A percentile compares a stretch with the other conserved stretches of the same genome.
Conservation (phyloP, 2,113 vertebrate genomes). For the Siniperca chuatsi region DNA sequence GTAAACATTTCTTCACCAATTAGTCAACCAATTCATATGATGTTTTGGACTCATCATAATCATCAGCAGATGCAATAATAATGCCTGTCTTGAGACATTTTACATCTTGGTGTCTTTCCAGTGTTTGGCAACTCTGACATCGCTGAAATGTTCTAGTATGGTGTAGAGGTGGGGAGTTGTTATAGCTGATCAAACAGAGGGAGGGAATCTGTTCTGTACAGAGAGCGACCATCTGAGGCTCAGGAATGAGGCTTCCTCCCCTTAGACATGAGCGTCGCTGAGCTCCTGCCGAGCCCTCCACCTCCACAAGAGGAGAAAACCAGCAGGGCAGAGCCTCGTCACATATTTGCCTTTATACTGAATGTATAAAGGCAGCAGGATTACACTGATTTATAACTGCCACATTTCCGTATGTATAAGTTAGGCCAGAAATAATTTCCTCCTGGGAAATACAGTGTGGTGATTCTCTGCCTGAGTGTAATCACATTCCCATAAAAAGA, state of each 20-base stretch:
- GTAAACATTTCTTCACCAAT: neutral
- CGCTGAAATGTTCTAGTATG: neutral
- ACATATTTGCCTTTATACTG: conserved; percentile 27
- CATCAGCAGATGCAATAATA: neutral
- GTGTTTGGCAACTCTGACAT: conserved; percentile 22
- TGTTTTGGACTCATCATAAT: conserved; percentile 1
- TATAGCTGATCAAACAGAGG: conserved; percentile 56
- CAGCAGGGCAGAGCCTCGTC: conserved; percentile 51
- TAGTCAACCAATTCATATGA: neutral
- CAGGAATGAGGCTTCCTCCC: conserved; percentile 36
- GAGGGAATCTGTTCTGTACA: conserved; percentile 42
- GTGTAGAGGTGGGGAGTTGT: conserved; percentile 21
- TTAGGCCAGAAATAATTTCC: neutral
- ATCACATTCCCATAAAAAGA: conserved; percentile 2
- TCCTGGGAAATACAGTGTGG: conserved; percentile 4
- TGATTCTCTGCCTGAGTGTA: neutral
- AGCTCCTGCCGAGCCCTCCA: conserved; percentile 48
- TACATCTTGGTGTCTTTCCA: conserved; percentile 3
- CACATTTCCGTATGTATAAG: conserved; percentile 30
- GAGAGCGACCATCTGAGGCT: conserved; percentile 9
- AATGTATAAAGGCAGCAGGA: conserved; percentile 6
- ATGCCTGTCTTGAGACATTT: conserved; percentile 1
- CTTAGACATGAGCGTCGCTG: neutral
- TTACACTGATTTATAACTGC: conserved; percentile 7
- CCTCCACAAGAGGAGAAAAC: conserved; percentile 32